These are phyloP conservation scores for Eupeodes latifasciatus DNA, from an alignment of 2,888 invertebrate genomes.

Conservation along the genomic window DNA sequence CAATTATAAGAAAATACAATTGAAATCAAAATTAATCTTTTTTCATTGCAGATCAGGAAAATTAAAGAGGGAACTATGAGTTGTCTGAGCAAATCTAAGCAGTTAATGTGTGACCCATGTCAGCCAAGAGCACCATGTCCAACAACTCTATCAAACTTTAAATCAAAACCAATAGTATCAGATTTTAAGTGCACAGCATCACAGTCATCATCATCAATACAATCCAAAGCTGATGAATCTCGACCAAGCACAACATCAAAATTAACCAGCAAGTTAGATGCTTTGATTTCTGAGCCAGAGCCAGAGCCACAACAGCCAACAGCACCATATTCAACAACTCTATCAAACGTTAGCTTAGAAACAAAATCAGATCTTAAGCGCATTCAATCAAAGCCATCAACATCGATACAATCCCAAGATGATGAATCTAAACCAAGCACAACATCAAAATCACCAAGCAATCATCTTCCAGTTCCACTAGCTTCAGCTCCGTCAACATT, in stretches of 20 bases:
- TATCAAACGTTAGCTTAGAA: background rate
- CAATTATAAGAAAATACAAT: constrained; percentile 15
- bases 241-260: constrained; percentile 18
- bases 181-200: background rate
- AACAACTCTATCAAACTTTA: background rate
- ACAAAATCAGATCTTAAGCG: constrained; percentile 1
- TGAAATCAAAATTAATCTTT: constrained; percentile 33
- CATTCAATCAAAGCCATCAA: background rate
- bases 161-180: background rate
- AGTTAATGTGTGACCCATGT: background rate
- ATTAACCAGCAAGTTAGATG: background rate
- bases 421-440: background rate
- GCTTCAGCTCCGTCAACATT: background rate
- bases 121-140: background rate
- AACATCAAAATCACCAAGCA: background rate
- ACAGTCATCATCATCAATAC: background rate
- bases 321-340: background rate
- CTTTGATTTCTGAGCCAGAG: no score
- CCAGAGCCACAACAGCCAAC: background rate
- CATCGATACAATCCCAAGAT: background rate
- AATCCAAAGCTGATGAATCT: background rate
- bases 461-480: background rate
- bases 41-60: constrained; percentile 46
- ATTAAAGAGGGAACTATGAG: constrained; percentile 4
- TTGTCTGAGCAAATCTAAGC: constrained; percentile 1